Conservation (phyloP, 2,113 vertebrate genomes). For the Catharus fuscescens region DNA sequence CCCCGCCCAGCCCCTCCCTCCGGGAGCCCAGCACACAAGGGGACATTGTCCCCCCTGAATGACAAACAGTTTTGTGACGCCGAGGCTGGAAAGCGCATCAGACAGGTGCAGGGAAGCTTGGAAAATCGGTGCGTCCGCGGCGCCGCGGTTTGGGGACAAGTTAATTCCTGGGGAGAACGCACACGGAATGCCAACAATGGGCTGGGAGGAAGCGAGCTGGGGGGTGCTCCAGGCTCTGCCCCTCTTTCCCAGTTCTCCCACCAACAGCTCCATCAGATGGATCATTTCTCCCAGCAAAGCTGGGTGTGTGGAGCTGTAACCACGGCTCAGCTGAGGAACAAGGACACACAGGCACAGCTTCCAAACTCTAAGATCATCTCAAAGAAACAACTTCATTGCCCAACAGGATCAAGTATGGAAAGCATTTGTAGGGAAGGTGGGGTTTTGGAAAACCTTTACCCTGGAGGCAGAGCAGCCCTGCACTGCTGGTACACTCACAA, state of each 20-base stretch:
- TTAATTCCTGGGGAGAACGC: background rate
- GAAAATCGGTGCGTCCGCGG: background rate
- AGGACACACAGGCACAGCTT: background rate
- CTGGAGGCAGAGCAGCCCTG: background rate
- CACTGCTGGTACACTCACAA: background rate
- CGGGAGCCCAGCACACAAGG: background rate
- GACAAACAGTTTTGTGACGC: conserved; percentile 9
- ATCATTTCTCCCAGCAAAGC: fast-evolving
- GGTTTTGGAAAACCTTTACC: background rate
- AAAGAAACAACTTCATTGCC: background rate
- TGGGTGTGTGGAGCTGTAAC: background rate
- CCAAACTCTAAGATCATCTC: background rate
- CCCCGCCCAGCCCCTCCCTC: background rate
- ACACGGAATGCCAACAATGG: background rate
- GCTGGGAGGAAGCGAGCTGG: background rate
- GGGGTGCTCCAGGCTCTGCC: fast-evolving
- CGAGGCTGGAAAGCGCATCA: conserved; percentile 19
- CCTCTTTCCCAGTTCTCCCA: background rate
- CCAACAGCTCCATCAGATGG: fast-evolving
- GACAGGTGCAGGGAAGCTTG: conserved; percentile 64
- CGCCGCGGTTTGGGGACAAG: background rate
- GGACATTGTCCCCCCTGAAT: conserved; percentile 52
- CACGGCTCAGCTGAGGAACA: background rate
- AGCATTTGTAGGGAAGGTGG: background rate
- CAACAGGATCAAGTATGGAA: background rate